Evolutionary conservation across 2,797 vertebrate species (phyloP).

Genomic region (Crossoptilon crossoptilon): DNA sequence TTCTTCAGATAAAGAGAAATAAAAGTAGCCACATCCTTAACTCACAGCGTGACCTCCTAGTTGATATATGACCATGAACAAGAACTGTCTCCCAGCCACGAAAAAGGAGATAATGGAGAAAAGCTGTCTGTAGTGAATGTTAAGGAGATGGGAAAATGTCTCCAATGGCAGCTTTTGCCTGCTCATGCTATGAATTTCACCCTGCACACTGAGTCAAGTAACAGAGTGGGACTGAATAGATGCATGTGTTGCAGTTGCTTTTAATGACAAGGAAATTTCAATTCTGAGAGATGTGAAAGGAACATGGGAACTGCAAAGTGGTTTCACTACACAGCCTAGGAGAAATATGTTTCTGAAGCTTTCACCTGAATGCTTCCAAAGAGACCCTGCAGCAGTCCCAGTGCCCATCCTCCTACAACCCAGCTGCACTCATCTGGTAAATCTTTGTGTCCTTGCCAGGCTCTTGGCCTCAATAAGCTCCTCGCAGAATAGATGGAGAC

Average conservation of each 20-base stretch:
- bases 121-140: not conserved
- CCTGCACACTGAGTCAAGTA: not conserved
- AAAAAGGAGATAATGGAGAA: not conserved
- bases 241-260: not conserved
- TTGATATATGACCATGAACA: not conserved
- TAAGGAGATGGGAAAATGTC: not conserved
- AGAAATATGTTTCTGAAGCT: not conserved
- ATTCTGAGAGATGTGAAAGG: not conserved
- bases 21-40: not conserved
- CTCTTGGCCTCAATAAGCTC: not conserved
- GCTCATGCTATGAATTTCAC: not conserved
- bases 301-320: accelerated
- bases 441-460: not conserved
- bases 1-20: not conserved
- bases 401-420: not conserved
- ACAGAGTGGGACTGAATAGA: not conserved
- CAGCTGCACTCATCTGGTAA: not conserved
- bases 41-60: not conserved
- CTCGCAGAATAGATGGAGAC: not conserved
- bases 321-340: not conserved
- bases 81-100: not conserved
- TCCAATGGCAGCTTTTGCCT: not conserved
- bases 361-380: not conserved
- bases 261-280: not conserved
- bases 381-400: not conserved